A percentile compares a stretch with the other conserved stretches of the same genome.
These are phyloP conservation scores for Oenanthe melanoleuca DNA, from an alignment of 2,113 vertebrate species.

Conservation along the genomic window DNA sequence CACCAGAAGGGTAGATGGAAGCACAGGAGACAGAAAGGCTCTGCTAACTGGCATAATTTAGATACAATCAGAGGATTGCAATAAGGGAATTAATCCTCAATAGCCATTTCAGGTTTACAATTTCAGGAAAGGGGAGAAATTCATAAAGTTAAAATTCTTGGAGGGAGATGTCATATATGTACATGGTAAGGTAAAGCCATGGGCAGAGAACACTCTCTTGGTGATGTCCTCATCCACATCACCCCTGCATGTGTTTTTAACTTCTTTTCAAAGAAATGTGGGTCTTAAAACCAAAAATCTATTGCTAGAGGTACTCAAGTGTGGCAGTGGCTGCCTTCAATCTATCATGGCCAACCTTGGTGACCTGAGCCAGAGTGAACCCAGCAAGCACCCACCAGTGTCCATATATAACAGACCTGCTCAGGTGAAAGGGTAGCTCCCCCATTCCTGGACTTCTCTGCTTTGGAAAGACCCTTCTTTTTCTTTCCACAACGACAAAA, in stretches of 20 bases:
- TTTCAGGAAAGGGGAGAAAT: not conserved
- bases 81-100: not conserved
- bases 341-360: not conserved
- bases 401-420: accelerated
- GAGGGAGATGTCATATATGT: not conserved
- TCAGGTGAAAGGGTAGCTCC: not conserved
- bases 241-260: not conserved
- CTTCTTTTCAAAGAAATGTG: not conserved
- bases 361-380: not conserved
- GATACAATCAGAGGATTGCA: not conserved
- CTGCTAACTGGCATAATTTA: not conserved
- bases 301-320: not conserved
- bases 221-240: not conserved
- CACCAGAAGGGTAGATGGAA: not conserved
- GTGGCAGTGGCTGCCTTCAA: not conserved
- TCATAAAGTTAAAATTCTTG: not conserved
- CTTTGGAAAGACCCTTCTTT: not conserved
- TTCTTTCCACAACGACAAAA: not conserved
- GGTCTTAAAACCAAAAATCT: not conserved
- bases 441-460: not conserved
- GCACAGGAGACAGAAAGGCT: not conserved
- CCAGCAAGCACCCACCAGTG: not conserved
- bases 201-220: not conserved
- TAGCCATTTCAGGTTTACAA: not conserved
- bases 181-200: not conserved